Evolutionary conservation across 2,888 invertebrate genomes (phyloP).

Genomic region (Parnassius glacialis): DNA sequence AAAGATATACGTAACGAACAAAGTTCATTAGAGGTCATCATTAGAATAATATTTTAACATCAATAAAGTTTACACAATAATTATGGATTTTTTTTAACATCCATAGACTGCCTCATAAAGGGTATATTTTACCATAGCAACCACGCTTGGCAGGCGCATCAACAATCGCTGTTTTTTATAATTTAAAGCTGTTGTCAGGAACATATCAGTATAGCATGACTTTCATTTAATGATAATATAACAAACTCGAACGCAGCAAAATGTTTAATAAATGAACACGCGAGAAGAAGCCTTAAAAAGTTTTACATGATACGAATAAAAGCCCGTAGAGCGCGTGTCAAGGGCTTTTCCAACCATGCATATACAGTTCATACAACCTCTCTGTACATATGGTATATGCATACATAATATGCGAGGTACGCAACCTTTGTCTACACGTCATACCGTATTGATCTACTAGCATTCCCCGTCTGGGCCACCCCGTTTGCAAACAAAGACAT

Average conservation of each 20-base stretch:
- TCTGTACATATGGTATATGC: neutral
- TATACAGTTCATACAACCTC: neutral
- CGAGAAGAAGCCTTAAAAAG: conserved; percentile 15
- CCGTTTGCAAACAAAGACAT: neutral
- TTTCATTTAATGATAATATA: too few relatives aligned
- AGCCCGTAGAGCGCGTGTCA: conserved; percentile 4
- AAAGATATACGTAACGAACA: too few relatives aligned
- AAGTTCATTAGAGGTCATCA: too few relatives aligned
- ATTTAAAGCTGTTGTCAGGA: too few relatives aligned
- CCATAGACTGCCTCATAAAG: too few relatives aligned
- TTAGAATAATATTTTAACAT: too few relatives aligned
- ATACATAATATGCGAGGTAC: neutral
- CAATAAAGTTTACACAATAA: too few relatives aligned
- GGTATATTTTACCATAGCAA: too few relatives aligned
- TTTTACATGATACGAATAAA: conserved; percentile 11
- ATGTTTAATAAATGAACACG: neutral
- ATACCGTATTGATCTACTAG: neutral
- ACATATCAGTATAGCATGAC: too few relatives aligned
- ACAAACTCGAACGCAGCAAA: neutral
- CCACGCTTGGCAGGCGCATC: too few relatives aligned
- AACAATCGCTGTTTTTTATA: too few relatives aligned
- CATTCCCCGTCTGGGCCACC: neutral
- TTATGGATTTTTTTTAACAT: too few relatives aligned
- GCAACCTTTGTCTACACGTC: neutral
- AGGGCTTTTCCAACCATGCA: conserved; percentile 1